Evolutionary conservation across 2,888 invertebrate species (phyloP).

Genomic region (Brachypterus glaber): DNA sequence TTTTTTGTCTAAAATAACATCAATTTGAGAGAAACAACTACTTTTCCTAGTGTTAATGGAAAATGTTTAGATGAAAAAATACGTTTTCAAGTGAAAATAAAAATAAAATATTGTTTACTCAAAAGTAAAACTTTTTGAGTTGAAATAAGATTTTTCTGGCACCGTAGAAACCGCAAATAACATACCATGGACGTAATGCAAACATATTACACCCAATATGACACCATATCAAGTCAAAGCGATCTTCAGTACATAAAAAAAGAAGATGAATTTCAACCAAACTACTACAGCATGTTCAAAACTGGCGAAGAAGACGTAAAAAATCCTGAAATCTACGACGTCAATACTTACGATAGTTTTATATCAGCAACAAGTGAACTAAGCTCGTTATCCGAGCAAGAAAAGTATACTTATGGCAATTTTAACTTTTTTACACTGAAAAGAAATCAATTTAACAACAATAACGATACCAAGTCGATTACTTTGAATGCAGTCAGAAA

Average conservation of each 20-base stretch:
- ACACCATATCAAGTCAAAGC: conserved; percentile 10
- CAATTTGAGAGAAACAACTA: no score
- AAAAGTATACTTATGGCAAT: conserved; percentile 29
- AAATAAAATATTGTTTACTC: no score
- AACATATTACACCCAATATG: conserved; percentile 27
- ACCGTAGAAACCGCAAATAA: no score
- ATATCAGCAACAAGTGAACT: conserved; percentile 30
- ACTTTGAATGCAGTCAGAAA: conserved; percentile 5
- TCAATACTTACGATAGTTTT: conserved; percentile 34
- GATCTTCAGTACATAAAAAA: conserved; percentile 15
- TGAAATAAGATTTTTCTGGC: no score
- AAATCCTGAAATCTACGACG: conserved; percentile 29
- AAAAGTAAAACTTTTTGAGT: no score
- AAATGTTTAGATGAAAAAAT: no score
- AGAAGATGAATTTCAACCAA: conserved; percentile 4
- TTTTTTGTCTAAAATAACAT: no score
- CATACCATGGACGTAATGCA: conserved; percentile 33
- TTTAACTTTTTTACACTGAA: conserved; percentile 31
- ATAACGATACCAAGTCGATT: conserved; percentile 13
- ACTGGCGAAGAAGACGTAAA: no score
- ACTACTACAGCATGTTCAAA: conserved; percentile 16
- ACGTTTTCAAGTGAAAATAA: no score
- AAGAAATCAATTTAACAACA: conserved; percentile 22
- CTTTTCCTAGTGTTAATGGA: no score
- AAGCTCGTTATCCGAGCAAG: conserved; percentile 29